Evolutionary conservation across 2,113 vertebrate species (phyloP), one percentile per base, ranked within the genome.

Genomic region (Cynoglossus semilaevis): DNA sequence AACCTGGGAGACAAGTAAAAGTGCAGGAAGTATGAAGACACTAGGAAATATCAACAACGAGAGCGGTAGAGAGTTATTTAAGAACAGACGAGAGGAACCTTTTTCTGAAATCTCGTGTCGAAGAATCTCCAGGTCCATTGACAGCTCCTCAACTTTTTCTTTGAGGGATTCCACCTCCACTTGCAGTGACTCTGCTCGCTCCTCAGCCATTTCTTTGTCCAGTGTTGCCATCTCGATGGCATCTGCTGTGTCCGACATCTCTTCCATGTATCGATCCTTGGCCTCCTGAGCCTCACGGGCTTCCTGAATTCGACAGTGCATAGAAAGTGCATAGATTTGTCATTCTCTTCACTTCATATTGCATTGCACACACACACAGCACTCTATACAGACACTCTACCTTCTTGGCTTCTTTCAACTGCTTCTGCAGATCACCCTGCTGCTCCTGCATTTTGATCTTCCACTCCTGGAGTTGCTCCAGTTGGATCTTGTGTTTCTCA

Each of bases 121-220:
- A 10, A 98, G 87, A 77, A 98, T 98, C 89, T 98, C 97, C 83
- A 99, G 81, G 83, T 99, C 97, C 77, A 97, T 96, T 7, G 93
- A 96, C 13, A 98, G 91, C 44, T 97, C 94, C 3, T 96, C 94
- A 67, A 93, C 90, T 56, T 93, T 95, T 79, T 99, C 97, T 65
- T 96, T 96, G 64, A 98, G 67, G 0, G 92, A 89, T 34, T 99
- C 96, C 67, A 93, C 94, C 82, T 99, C 97, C 85, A 94, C 94
- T 75, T 97, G 96, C 81, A 99, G 83, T 1, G 96, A 98, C 85
- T 99, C 97, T 0, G 95, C 95, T 12, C 95, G 80, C 79, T 99
- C 96, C 36, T 99, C 97, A 0, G 96, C 97, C 97, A 98, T 99
- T 87, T 99, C 97, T 86, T 98, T 99, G 86, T 99, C 97, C 84